Percentiles rank a stretch among this genome's conserved stretches.
phyloP scores from a whole-genome alignment of 2,113 vertebrate species.

The Megaleporinus macrocephalus region DNA sequence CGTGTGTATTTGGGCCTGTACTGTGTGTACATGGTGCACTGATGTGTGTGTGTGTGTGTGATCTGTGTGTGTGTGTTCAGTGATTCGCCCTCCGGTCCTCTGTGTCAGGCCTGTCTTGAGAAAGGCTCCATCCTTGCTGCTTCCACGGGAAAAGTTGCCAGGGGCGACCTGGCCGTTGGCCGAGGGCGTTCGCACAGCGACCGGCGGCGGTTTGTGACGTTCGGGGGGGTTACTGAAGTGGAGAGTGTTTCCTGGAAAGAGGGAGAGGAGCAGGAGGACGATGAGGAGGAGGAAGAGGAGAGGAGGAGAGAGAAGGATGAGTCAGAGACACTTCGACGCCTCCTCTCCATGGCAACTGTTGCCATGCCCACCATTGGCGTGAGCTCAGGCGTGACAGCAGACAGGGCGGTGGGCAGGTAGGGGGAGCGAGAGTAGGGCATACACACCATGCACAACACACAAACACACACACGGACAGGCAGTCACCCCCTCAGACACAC shows the following conservation, averaged over 20 bases:
- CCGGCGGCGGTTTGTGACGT: constrained; percentile 87
- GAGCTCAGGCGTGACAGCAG: constrained; percentile 71
- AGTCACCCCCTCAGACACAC: constrained; percentile 11
- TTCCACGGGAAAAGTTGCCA: constrained; percentile 71
- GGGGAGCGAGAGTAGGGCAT: constrained; percentile 35
- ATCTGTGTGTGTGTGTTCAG: constrained; percentile 70
- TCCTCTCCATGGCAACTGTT: constrained; percentile 74
- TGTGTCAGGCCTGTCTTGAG: constrained; percentile 78
- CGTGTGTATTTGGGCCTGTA: constrained; percentile 43
- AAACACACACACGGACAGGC: constrained; percentile 1
- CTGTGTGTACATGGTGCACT: constrained; percentile 46
- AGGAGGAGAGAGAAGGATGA: constrained; percentile 49
- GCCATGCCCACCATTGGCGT: constrained; percentile 75
- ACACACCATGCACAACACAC: neutral
- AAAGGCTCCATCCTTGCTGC: constrained; percentile 72
- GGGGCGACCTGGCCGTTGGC: constrained; percentile 77
- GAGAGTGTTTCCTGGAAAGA: constrained; percentile 78
- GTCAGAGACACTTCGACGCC: constrained; percentile 72
- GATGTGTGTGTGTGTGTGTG: constrained; percentile 63
- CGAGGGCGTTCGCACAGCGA: constrained; percentile 73
- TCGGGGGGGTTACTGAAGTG: constrained; percentile 94
- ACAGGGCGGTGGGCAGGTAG: constrained; percentile 75
- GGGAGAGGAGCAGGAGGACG: constrained; percentile 62
- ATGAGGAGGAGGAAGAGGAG: constrained; percentile 24
- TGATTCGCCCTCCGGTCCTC: constrained; percentile 68